Percentiles rank a stretch among this genome's conserved stretches.
These are phyloP conservation scores for Gopherus evgoodei DNA, from an alignment of 2,113 vertebrate genomes.

Conservation along the genomic window DNA sequence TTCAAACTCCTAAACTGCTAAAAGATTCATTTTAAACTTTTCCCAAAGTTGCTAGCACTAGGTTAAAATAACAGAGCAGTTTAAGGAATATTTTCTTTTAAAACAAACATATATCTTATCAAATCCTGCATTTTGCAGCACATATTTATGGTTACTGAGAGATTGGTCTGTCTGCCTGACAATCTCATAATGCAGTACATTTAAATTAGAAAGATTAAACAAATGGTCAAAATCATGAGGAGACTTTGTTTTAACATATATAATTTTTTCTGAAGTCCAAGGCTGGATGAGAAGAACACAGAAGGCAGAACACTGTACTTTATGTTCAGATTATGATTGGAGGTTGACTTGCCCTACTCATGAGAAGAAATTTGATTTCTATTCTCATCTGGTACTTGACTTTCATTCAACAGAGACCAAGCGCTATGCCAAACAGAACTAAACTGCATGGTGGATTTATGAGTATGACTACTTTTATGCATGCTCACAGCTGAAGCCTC, in stretches of 20 bases:
- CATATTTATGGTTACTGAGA: neutral
- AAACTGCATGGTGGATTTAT: slow-evolving; percentile 45
- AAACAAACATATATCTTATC: neutral
- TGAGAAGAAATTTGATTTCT: slow-evolving; percentile 79
- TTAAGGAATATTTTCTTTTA: neutral
- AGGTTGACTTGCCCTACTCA: slow-evolving; percentile 38
- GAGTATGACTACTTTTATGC: slow-evolving; percentile 35
- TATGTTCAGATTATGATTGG: slow-evolving; percentile 22
- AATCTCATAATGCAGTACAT: neutral
- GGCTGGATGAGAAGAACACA: neutral
- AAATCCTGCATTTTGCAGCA: neutral
- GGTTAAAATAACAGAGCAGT: neutral
- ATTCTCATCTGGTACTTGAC: slow-evolving; percentile 72
- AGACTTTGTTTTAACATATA: neutral
- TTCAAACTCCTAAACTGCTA: neutral
- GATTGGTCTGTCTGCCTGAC: neutral
- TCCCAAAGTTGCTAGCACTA: neutral
- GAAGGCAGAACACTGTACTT: neutral
- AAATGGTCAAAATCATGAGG: neutral
- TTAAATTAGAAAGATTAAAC: neutral
- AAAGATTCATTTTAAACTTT: neutral
- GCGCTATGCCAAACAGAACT: slow-evolving; percentile 60
- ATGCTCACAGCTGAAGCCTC: slow-evolving; percentile 45
- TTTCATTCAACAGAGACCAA: slow-evolving; percentile 69
- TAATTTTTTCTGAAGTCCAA: neutral